These are phyloP conservation scores for Artibeus jamaicensis DNA, from an alignment of 2,797 vertebrate genomes.

Conservation along the genomic window DNA sequence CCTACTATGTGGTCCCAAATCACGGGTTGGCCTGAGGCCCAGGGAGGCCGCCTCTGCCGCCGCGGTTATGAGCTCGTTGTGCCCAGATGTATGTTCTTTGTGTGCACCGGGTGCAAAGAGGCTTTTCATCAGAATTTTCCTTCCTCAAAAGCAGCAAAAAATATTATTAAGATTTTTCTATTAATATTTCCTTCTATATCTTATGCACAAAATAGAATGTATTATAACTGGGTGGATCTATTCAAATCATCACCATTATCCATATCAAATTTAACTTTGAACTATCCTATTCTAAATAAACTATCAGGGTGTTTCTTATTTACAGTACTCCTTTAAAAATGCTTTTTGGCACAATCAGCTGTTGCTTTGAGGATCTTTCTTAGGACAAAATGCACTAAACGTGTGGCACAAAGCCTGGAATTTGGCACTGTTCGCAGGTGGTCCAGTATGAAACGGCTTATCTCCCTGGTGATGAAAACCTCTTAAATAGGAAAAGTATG, in stretches of 20 bases:
- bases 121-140: neutral
- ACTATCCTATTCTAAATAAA: neutral
- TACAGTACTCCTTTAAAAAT: neutral
- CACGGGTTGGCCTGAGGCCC: neutral
- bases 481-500: neutral
- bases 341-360: neutral
- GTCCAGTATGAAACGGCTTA: neutral
- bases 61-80: rapidly evolving
- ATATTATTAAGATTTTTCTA: neutral
- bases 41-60: rapidly evolving
- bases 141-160: neutral
- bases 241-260: neutral
- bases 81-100: neutral
- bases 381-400: neutral
- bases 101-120: neutral
- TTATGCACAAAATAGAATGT: neutral
- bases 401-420: neutral
- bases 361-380: neutral
- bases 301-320: neutral
- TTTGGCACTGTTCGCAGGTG: neutral
- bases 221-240: neutral
- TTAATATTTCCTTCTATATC: neutral
- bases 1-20: no score
- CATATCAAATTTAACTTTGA: neutral
- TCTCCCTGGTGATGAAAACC: neutral